Evolutionary conservation across 2,888 invertebrate genomes (phyloP).

Genomic region (Latheticus oryzae): DNA sequence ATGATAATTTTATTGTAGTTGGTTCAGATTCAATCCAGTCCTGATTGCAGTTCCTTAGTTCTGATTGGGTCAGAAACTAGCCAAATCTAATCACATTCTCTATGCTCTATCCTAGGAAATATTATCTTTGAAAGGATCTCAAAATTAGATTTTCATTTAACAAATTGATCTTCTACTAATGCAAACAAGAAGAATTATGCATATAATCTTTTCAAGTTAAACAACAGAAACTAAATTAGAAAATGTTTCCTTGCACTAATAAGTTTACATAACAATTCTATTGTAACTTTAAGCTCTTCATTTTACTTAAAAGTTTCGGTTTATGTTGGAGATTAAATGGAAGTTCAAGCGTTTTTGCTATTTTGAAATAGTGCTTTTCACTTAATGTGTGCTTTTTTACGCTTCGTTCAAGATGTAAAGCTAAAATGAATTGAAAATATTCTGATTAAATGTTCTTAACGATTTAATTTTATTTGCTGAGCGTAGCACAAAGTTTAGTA

Average conservation of each 20-base stretch:
- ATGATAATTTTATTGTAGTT: conserved; percentile 19
- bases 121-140: conserved; percentile 3
- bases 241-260: neutral
- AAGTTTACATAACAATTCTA: neutral
- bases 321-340: conserved; percentile 9
- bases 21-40: conserved; percentile 11
- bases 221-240: conserved; percentile 9
- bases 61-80: conserved; percentile 23
- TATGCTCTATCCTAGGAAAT: neutral
- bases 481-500: too few relatives aligned
- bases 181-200: neutral
- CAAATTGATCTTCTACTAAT: neutral
- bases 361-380: neutral
- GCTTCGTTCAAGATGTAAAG: too few relatives aligned
- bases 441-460: too few relatives aligned
- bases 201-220: conserved; percentile 5
- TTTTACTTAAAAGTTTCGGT: conserved; percentile 15
- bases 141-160: neutral
- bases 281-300: conserved; percentile 4
- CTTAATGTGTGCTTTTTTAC: conserved; percentile 1
- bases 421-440: too few relatives aligned
- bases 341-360: too few relatives aligned
- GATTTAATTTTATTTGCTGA: too few relatives aligned
- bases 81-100: conserved; percentile 1
- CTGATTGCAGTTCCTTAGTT: conserved; percentile 24